These are phyloP conservation scores for Amblyornis subalaris DNA, from an alignment of 2,113 vertebrate genomes.

Conservation along the genomic window DNA sequence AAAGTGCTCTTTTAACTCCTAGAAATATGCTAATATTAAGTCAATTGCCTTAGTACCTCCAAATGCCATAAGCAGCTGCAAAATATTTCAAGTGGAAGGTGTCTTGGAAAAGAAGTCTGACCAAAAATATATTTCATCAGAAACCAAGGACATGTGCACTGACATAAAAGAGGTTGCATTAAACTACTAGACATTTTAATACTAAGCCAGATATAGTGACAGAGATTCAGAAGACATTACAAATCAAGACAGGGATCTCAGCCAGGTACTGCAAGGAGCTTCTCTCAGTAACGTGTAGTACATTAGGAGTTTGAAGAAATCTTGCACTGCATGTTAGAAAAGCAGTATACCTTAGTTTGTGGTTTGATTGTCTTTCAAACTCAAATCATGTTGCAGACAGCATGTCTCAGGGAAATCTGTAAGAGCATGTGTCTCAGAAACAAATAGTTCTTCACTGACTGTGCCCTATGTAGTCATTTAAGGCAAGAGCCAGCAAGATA, in stretches of 20 bases:
- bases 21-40: neutral
- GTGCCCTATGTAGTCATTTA: neutral
- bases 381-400: neutral
- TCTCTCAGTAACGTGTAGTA: accelerated
- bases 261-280: neutral
- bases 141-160: neutral
- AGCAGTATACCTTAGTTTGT: neutral
- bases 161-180: neutral
- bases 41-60: neutral
- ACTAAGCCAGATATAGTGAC: neutral
- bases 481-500: neutral
- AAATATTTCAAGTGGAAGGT: neutral
- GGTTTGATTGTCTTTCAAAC: neutral
- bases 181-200: neutral
- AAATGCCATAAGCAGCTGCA: neutral
- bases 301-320: neutral
- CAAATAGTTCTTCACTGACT: neutral
- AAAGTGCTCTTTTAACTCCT: neutral
- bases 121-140: neutral
- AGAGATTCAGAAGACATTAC: neutral
- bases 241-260: neutral
- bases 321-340: neutral
- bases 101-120: neutral
- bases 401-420: neutral
- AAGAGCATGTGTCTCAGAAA: neutral